A percentile compares a stretch with the other conserved stretches of the same genome.
Evolutionary conservation across 1,140 invertebrate species (phyloP).

Genomic region (Druon quercuslanigerum): DNA sequence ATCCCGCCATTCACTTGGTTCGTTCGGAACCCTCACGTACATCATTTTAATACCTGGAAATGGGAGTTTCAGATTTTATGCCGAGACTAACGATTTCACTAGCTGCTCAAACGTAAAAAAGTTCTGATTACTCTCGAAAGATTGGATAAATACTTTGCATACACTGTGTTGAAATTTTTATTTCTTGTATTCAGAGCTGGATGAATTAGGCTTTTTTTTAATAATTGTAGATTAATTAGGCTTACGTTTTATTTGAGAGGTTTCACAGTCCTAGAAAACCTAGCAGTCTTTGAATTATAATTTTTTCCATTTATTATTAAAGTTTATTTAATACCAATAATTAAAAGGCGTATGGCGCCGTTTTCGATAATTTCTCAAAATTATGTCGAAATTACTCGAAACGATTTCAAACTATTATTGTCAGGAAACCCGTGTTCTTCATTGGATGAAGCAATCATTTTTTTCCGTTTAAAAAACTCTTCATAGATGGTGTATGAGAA

Average conservation of each 20-base stretch:
- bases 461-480: too few relatives aligned
- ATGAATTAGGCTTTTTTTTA: slow-evolving; percentile 11
- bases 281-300: background rate
- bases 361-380: too few relatives aligned
- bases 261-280: background rate
- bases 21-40: slow-evolving; percentile 10
- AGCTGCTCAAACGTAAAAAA: slow-evolving; percentile 1
- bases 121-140: slow-evolving; percentile 11
- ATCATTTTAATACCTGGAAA: slow-evolving; percentile 24
- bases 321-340: too few relatives aligned
- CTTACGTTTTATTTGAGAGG: background rate
- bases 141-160: slow-evolving; percentile 25
- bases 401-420: too few relatives aligned
- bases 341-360: too few relatives aligned
- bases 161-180: slow-evolving; percentile 21
- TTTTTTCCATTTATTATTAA: background rate
- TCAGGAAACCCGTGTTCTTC: too few relatives aligned
- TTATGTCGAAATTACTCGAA: too few relatives aligned
- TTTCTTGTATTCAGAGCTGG: slow-evolving; percentile 9
- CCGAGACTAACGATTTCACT: slow-evolving; percentile 17
- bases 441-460: too few relatives aligned
- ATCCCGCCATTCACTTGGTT: slow-evolving; percentile 9
- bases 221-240: background rate
- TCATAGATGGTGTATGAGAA: too few relatives aligned
- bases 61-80: background rate